phyloP scores from a whole-genome alignment of 2,888 invertebrate species.

The Tachina grossa region DNA sequence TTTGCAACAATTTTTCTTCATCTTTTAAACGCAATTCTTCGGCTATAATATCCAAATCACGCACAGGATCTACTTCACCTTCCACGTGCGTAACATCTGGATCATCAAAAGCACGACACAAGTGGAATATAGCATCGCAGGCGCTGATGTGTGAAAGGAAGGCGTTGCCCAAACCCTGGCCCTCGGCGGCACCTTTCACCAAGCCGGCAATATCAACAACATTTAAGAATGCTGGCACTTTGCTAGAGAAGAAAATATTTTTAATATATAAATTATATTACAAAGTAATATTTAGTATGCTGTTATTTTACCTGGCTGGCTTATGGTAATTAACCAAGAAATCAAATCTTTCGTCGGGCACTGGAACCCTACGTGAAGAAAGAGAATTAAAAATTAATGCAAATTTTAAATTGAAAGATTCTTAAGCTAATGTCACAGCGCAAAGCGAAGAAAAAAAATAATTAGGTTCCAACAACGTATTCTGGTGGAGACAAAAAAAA shows the following conservation, averaged over 20 bases:
- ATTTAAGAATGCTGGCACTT: conserved; percentile 98
- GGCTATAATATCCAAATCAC: conserved; percentile 97
- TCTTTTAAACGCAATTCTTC: conserved; percentile 98
- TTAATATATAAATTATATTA: not conserved
- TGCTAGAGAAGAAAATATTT: conserved; percentile 85
- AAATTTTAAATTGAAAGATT: not conserved
- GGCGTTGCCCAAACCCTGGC: conserved; percentile 97
- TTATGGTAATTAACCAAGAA: conserved; percentile 97
- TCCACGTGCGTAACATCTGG: conserved; percentile 99
- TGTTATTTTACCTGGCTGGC: conserved; percentile 90
- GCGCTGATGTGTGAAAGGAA: conserved; percentile 99
- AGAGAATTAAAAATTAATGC: conserved; percentile 39
- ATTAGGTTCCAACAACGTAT: too few relatives aligned
- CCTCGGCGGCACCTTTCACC: conserved; percentile 98
- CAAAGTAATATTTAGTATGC: not conserved
- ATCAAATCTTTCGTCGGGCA: conserved; percentile 97
- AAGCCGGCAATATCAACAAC: conserved; percentile 99
- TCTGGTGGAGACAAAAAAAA: too few relatives aligned
- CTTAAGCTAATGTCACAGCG: too few relatives aligned
- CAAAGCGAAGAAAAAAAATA: too few relatives aligned
- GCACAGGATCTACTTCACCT: conserved; percentile 98
- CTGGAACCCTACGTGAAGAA: conserved; percentile 95
- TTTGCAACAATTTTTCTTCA: conserved; percentile 91
- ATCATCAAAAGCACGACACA: conserved; percentile 98
- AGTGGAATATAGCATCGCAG: conserved; percentile 98